Percentiles rank a stretch among this genome's conserved stretches.
phyloP scores from a whole-genome alignment of 2,113 vertebrate species.

The Diadophis punctatus region DNA sequence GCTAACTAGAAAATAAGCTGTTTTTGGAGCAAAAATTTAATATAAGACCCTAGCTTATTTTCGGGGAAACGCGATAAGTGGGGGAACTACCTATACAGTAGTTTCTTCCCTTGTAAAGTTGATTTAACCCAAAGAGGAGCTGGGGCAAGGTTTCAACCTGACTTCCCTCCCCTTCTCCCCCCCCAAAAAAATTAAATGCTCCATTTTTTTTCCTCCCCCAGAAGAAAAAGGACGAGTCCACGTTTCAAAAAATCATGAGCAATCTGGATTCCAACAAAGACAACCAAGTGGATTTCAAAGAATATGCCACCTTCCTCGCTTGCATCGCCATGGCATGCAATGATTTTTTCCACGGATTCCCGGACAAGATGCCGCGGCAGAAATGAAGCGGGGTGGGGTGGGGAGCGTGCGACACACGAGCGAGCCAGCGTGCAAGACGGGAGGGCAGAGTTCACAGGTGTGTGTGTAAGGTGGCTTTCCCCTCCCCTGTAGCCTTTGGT shows the following conservation, averaged over 20 bases:
- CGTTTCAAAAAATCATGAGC: constrained; percentile 65
- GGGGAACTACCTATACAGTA: no score
- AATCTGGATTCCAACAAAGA: constrained; percentile 68
- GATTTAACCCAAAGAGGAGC: no score
- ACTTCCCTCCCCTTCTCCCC: neutral
- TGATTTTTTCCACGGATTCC: constrained; percentile 64
- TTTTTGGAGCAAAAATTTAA: no score
- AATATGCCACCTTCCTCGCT: constrained; percentile 68
- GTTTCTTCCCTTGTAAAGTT: no score
- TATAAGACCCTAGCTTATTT: no score
- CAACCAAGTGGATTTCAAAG: constrained; percentile 71
- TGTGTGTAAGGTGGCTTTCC: neutral
- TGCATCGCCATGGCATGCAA: constrained; percentile 72
- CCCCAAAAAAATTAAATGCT: accelerated
- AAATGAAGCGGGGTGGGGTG: constrained; percentile 46
- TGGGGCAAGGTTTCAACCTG: no score
- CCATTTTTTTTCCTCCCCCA: constrained; percentile 5
- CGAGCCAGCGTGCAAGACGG: neutral
- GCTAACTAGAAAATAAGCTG: no score
- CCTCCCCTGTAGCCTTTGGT: no score
- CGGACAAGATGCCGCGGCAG: constrained; percentile 58
- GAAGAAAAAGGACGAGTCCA: constrained; percentile 58
- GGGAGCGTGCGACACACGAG: neutral
- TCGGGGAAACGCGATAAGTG: no score
- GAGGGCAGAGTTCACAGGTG: neutral